phyloP scores from a whole-genome alignment of 2,888 invertebrate genomes.

The Thumatha senex region DNA sequence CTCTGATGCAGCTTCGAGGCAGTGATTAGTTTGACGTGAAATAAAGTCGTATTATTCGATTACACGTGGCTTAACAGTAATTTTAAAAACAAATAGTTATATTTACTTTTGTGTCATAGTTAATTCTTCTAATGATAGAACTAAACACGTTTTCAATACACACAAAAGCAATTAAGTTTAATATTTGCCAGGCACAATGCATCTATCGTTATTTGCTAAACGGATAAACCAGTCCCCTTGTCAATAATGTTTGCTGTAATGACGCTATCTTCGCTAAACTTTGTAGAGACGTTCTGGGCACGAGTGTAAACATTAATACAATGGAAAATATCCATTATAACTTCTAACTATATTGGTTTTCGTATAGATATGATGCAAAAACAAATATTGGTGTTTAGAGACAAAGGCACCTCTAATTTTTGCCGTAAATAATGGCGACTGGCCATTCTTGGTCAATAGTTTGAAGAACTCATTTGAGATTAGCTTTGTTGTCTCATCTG shows the following conservation, averaged over 20 bases:
- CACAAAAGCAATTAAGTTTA: neutral
- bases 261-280: conserved; percentile 46
- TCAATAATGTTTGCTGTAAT: conserved; percentile 30
- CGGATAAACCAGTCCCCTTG: conserved; percentile 10
- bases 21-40: too few relatives aligned
- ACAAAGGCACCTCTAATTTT: neutral
- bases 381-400: conserved; percentile 18
- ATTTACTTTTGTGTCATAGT: too few relatives aligned
- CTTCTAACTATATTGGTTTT: conserved; percentile 7
- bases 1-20: too few relatives aligned
- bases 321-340: conserved; percentile 34
- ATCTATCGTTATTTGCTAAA: conserved; percentile 6
- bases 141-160: neutral
- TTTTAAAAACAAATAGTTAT: too few relatives aligned
- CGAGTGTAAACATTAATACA: conserved; percentile 58
- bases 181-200: neutral
- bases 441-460: neutral
- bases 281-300: conserved; percentile 43
- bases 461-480: neutral
- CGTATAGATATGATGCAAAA: conserved; percentile 17
- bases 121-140: neutral
- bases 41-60: too few relatives aligned
- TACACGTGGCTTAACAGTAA: too few relatives aligned
- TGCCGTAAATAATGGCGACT: neutral
- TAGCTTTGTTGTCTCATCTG: neutral